Evolutionary conservation across 2,113 vertebrate species (phyloP), one percentile per base, ranked within the genome.

Genomic region (Oreotrochilus melanogaster): DNA sequence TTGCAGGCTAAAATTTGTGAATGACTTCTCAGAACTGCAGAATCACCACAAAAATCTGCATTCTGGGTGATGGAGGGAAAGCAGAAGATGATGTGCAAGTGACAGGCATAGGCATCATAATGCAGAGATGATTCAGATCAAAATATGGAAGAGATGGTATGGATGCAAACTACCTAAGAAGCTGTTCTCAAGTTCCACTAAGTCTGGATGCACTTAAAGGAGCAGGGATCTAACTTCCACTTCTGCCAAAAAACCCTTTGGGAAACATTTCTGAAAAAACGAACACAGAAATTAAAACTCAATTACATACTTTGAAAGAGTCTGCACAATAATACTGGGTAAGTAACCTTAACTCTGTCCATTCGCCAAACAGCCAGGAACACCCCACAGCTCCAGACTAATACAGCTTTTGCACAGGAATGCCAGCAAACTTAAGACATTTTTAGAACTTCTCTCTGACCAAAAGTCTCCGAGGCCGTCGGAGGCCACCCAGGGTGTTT

Each of bases 401-500:
- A 71, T 5, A 37, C 76, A 79, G 82, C 64, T 93, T 90, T 84
- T 83, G 79, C 82, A 70, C 0, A 53, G 85, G 92, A 95, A 92
- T 48, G 89, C 82, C 93, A 95, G 69, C 91, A 92, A 93, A 86
- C 84, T 96, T 56, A 87, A 87, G 95, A 93, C 91, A 37, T 82
- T 96, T 96, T 93, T 95, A 91, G 91, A 96, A 91, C 83, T 76
- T 64, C 80, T 82, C 60, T 66, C 85, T 92, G 94, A 95, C 89
- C 85, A 56, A 45, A 93, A 94, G 78, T 70, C 93, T 96, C 91
- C 9, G 60, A 62, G 91, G 78, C 91, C 0, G 37, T 76, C 3
- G 3, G 87, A 91, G 92, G 95, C 96, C 94, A 97, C 95, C 94
- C 97, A 97, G 88, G 85, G 82, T 95, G 94, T 91, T 95, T 96